Evolutionary conservation across 2,113 vertebrate genomes (phyloP), one percentile per base, ranked within the genome.

Genomic region (Calidris pugnax): DNA sequence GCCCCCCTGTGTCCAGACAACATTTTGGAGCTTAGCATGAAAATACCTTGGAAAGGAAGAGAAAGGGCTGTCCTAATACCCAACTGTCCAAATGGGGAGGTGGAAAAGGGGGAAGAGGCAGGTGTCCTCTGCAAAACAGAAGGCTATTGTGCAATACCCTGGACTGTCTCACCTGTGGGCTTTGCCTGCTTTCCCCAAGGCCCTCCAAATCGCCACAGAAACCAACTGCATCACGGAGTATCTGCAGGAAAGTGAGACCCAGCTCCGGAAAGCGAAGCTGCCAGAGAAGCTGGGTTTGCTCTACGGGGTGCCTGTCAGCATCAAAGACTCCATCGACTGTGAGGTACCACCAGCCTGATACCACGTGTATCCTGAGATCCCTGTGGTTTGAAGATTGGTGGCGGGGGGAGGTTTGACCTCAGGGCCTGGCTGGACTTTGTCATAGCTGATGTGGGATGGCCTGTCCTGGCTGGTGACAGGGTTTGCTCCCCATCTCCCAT

Each of bases 211-310:
- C 0, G 80, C 98, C 89, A 97, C 73, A 75, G 98, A 97, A 82
- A 96, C 98, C 79, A 99, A 99, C 97, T 99, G 98, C 95, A 97
- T 98, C 92, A 98, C 98, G 0, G 98, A 95, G 39, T 95, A 98
- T 48, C 85, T 99, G 66, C 87, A 98, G 90, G 98, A 98, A 72
- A 98, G 98, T 0, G 96, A 98, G 66, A 95, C 85, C 17, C 98
- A 98, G 78, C 27, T 98, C 37, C 96, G 64, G 91, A 95, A 94
- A 23, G 21, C 85, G 0, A 94, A 88, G 51, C 78, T 64, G 53
- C 30, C 75, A 4, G 97, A 87, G 98, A 98, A 35, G 98, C 96
- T 0, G 5, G 94, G 95, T 33, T 91, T 97, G 87, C 96, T 97
- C n/a, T 97, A 95, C 1, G 97, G 96, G 41, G 96, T 99, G 67